Base-by-base conservation (phyloP, 2,797 vertebrate species). In the Fratercula arctica region DNA sequence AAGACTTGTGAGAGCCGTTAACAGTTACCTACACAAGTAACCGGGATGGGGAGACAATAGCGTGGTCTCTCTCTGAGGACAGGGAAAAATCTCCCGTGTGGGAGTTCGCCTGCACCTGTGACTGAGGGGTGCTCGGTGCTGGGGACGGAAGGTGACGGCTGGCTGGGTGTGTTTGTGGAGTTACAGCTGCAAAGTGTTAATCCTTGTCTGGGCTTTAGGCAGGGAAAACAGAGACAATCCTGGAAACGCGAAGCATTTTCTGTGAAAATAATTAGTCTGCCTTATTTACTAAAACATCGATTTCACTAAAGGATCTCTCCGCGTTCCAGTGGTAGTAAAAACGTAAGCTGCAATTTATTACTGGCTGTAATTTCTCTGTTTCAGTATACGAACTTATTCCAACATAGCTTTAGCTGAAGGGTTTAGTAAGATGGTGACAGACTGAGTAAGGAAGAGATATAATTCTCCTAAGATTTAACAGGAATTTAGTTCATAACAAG, bases 51-150 rank as follows among this genome's bases (percentile, higher is more conserved):
- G n/a, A 39, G 21, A 46, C 18, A 72, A 77, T 1, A 21, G 26
- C 41, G 7, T 24, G 11, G 5, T 57, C 23, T 77, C 46, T 48
- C 46, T 23, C 46, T 23, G 20, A 61, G n/a, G 28, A 72, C 16
- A 64, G 26, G 74, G 15, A 79, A 75, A 80, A 64, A 48, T 77
- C 28, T 80, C 43, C 16, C 39, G 10, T 46, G 7, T 3, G 24
- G 25, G 26, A 43, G 4, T 66, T 80, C 45, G 3, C 28, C 43
- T 79, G 26, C 17, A 24, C 1, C 12, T 41, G 50, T 7, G 9
- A 28, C 5, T 0, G 2, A 54, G 9, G 4, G 6, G 3, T 45
- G 11, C 5, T 41, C 88, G 79, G 14, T 77, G 23, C 24, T 74
- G 31, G 17, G 24, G 13, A 29, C 10, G 11, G 37, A 60, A 54